Evolutionary conservation across 2,888 invertebrate genomes (phyloP), one percentile per base, ranked within the genome.

Genomic region (Dolichopus griseipennis): DNA sequence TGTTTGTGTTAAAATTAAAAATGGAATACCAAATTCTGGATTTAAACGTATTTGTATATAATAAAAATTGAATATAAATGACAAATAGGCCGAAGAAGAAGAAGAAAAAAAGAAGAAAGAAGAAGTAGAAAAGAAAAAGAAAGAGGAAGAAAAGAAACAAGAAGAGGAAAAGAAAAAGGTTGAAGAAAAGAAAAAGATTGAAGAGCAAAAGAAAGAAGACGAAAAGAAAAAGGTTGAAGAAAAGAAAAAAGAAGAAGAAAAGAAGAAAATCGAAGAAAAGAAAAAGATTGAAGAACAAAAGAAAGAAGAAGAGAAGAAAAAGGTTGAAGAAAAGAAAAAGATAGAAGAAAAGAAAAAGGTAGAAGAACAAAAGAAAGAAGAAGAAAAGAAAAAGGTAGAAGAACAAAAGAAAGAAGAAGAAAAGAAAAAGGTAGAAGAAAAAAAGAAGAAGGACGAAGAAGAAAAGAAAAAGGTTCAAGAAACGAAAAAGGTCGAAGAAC

Each of bases 391-490:
- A 70, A 67, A 71, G 33, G 73, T 73, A 68, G 66, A 68, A 69
- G 71, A 73, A 41, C 69, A 72, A 68, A 73, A 76, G 63, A 68
- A 72, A 22, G 74, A 75, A 69, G 74, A 75, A 66, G 82, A 81
- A 71, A 82, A 84, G 5, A 33, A 68, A n/a, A 73, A 71, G 70
- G 73, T 67, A 71, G 72, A 72, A 62, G 68, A 63, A 27, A 70
- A 68, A 76, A 82, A 82, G 69, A 82, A 82, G 69, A 76, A 81
- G 10, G 66, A 69, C 12, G 78, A 77, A 68, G 73, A 78, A 75
- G 83, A 83, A 80, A 83, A 83, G 65, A 71, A 71, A 75, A 79
- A 79, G 64, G 77, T 78, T 72, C 80, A 79, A 72, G 79, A 83
- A n/a, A 75, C 84, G 83, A 75, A 74, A 73, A 68, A 64, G 78